Conservation (phyloP, 2,797 vertebrate species). For the Sternotherus odoratus region DNA sequence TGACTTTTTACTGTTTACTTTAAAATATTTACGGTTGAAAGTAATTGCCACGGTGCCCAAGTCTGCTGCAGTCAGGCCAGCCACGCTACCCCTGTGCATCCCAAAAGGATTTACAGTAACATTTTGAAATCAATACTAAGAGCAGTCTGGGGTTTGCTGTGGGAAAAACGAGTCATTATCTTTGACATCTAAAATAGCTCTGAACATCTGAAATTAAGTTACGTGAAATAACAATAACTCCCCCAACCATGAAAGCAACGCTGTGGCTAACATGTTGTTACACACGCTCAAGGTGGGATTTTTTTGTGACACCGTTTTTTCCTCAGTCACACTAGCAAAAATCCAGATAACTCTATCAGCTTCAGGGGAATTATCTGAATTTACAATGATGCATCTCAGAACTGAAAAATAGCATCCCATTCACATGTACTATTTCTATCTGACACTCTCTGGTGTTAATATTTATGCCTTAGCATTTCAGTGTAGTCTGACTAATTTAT, state of each 20-base stretch:
- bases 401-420: neutral
- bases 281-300: neutral
- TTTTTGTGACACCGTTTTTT: neutral
- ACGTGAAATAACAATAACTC: too few relatives aligned
- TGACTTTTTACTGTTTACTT: neutral
- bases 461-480: neutral
- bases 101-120: neutral
- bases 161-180: neutral
- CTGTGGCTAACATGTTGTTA: neutral
- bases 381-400: neutral
- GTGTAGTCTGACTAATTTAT: neutral
- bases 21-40: neutral
- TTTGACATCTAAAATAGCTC: neutral
- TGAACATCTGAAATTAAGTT: neutral
- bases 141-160: fast-evolving
- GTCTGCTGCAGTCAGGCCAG: neutral
- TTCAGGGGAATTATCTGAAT: fast-evolving
- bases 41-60: neutral
- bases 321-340: neutral
- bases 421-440: neutral
- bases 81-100: neutral
- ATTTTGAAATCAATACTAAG: fast-evolving
- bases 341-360: neutral
- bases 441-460: neutral
- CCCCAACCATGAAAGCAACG: fast-evolving